These are phyloP conservation scores for Mellivora capensis DNA, from an alignment of 2,113 vertebrate genomes.

Conservation along the genomic window DNA sequence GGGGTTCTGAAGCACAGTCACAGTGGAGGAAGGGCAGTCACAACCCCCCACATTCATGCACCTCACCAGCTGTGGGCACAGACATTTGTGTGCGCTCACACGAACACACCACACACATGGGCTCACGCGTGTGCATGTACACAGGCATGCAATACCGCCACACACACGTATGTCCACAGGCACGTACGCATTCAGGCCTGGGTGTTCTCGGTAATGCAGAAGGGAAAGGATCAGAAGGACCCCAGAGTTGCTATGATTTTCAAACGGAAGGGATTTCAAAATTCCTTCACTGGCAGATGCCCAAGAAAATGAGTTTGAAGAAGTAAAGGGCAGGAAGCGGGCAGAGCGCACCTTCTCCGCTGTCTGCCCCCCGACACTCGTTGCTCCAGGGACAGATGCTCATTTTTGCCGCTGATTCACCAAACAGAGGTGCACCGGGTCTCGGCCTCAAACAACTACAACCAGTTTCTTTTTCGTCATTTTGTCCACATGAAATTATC, in stretches of 20 bases:
- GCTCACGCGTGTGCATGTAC: not conserved
- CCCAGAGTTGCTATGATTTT: not conserved
- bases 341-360: fast-evolving
- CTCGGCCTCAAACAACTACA: not conserved
- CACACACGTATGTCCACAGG: not conserved
- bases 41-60: fast-evolving
- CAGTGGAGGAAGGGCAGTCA: not conserved
- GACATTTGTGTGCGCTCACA: fast-evolving
- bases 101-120: not conserved
- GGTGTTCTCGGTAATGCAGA: fast-evolving
- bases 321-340: fast-evolving
- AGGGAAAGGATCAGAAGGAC: not conserved
- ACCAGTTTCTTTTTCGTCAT: not conserved
- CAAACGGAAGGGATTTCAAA: too few species aligned
- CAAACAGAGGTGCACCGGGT: not conserved
- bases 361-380: fast-evolving
- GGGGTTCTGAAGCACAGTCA: fast-evolving
- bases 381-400: fast-evolving
- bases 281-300: fast-evolving
- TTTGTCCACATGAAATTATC: not conserved
- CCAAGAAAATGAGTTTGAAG: not conserved
- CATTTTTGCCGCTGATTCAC: not conserved
- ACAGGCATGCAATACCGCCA: fast-evolving
- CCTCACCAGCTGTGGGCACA: fast-evolving
- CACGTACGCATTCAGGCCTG: fast-evolving